Evolutionary conservation across 2,888 invertebrate species (phyloP), one percentile per base, ranked within the genome.

Genomic region (Amiota minor): DNA sequence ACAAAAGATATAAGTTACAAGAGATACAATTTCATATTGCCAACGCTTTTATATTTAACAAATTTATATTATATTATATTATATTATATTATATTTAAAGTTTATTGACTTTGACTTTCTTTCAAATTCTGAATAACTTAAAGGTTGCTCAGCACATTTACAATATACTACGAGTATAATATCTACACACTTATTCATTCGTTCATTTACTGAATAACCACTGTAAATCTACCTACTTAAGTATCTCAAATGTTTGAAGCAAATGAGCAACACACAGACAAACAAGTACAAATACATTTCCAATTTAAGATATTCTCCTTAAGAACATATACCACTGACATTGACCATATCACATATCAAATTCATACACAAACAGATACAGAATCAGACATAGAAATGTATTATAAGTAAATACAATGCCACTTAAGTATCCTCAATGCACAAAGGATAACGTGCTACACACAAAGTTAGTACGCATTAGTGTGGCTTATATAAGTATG

Each of bases 381-480:
- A 35, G 35, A 35, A 35, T 6, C 35, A 2, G 35, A 35, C 35
- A 35, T 35, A 23, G 35, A 62, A 14, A 62, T 62, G 62, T 45
- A 35, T 20, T 4, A 59, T 59, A 12, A 10, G 2, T 10, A 4
- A 23, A 23, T n/a, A 35, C 23, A 23, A 11, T 14, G 23, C n/a
- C 14, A 62, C 12, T 23, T 35, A 20, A 35, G 62, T 23, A 20
- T 20, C 61, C 23, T 16, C 12, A 61, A 23, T 9, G 62, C 62
- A 62, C 45, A 62, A 62, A 62, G 62, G 62, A 62, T 45, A 45
- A 62, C 62, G 62, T 62, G 62, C 62, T 62, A 14, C 35, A 45
- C 45, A 62, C 62, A 62, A 62, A 53, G 53, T 53, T 2, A 53
- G 53, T 53, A 16, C 16, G 16, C 9, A 14, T 53, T n/a, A 10